These are phyloP conservation scores for Baryphthengus martii DNA, from an alignment of 2,113 vertebrate species.

Conservation along the genomic window DNA sequence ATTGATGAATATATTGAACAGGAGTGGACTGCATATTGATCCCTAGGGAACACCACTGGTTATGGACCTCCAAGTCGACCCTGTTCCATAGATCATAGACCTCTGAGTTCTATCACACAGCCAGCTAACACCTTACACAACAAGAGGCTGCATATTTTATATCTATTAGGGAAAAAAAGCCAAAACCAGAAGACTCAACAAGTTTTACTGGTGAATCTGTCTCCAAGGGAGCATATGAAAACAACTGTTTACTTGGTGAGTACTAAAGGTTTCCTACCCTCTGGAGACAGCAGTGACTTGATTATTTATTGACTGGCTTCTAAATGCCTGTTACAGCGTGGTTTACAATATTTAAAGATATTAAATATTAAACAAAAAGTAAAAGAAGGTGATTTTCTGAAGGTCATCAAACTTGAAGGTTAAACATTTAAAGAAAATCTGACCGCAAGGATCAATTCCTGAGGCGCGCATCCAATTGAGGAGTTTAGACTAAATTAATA, in stretches of 20 bases:
- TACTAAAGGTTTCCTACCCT: not conserved
- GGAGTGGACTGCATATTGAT: too few species aligned
- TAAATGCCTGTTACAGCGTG: not conserved
- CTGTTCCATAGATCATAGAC: too few species aligned
- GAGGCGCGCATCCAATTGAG: not conserved
- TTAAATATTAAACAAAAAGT: not conserved
- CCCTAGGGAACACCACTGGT: too few species aligned
- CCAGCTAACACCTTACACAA: too few species aligned
- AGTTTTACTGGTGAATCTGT: not conserved
- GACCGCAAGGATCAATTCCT: not conserved
- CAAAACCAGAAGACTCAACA: not conserved
- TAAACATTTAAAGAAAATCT: not conserved
- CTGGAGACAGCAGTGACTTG: not conserved
- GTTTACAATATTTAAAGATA: not conserved
- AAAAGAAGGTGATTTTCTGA: not conserved
- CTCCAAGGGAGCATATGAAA: not conserved
- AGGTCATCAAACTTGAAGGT: not conserved
- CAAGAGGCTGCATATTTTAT: not conserved
- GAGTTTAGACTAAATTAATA: not conserved
- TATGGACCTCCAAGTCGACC: too few species aligned
- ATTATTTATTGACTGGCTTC: constrained; percentile 9
- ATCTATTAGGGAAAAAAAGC: not conserved
- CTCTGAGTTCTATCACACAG: too few species aligned
- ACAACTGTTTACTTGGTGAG: not conserved
- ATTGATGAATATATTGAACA: too few species aligned